These are phyloP conservation scores for Drosophila kokeensis DNA, from an alignment of 2,888 invertebrate genomes.

Conservation along the genomic window DNA sequence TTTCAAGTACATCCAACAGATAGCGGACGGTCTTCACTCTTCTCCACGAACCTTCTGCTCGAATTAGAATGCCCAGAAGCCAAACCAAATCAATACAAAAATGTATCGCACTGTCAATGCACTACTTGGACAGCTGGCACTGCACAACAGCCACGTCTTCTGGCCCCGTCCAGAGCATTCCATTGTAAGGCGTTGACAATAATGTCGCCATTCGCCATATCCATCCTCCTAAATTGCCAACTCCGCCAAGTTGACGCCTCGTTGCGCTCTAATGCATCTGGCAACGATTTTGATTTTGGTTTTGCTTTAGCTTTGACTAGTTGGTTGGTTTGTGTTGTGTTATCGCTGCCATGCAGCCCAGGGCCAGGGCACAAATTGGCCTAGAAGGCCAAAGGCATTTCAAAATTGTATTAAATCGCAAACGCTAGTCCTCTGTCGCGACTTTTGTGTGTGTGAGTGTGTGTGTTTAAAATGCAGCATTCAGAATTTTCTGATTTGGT, in stretches of 20 bases:
- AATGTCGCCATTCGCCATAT: constrained; percentile 35
- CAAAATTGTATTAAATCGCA: constrained; percentile 77
- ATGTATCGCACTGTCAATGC: constrained; percentile 43
- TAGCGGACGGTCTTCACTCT: constrained; percentile 1
- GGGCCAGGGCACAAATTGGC: constrained; percentile 60
- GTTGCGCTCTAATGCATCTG: constrained; percentile 61
- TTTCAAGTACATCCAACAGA: constrained; percentile 1
- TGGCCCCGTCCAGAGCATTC: background rate
- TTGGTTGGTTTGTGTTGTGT: constrained; percentile 42
- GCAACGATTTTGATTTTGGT: constrained; percentile 30
- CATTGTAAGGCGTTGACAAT: constrained; percentile 57
- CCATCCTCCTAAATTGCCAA: background rate
- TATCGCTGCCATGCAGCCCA: constrained; percentile 73
- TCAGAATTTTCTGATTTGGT: constrained; percentile 34
- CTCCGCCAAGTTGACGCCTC: constrained; percentile 48
- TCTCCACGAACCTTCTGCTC: constrained; percentile 3
- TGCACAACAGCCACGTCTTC: background rate
- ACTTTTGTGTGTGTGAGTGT: constrained; percentile 28
- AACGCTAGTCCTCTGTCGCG: constrained; percentile 56
- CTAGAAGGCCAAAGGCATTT: constrained; percentile 74
- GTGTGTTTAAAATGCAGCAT: constrained; percentile 62
- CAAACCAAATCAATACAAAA: constrained; percentile 59
- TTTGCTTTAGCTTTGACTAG: constrained; percentile 22
- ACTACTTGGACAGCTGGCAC: constrained; percentile 13
- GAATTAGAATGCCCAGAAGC: constrained; percentile 57